Evolutionary conservation across 2,888 invertebrate species (phyloP).

Genomic region (Drosophila neotestacea): DNA sequence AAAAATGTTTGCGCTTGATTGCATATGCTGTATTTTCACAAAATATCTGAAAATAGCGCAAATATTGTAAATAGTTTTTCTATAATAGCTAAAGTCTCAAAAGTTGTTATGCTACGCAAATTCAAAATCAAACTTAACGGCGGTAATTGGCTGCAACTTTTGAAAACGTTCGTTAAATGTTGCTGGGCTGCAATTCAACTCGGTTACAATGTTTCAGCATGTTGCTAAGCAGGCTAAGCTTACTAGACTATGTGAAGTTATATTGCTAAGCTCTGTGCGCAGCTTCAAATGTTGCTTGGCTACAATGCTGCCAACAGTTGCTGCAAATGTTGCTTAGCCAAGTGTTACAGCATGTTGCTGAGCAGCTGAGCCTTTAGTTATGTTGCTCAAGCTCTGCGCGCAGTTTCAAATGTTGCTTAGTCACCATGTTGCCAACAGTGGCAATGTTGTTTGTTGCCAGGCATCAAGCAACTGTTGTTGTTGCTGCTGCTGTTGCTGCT

Average conservation of each 20-base stretch:
- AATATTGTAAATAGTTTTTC: constrained; percentile 15
- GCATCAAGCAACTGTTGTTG: not conserved
- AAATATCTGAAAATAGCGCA: constrained; percentile 2
- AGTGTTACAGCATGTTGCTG: not conserved
- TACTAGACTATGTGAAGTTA: not conserved
- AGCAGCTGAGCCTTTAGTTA: not conserved
- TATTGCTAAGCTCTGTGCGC: not conserved
- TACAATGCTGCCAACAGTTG: not conserved
- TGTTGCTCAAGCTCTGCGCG: not conserved
- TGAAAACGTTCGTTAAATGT: constrained; percentile 1
- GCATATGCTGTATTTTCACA: constrained; percentile 16
- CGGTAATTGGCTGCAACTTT: not conserved
- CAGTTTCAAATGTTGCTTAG: not conserved
- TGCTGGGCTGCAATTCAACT: not conserved
- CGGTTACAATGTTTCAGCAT: not conserved
- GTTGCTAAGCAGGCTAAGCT: not conserved
- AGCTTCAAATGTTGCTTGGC: not conserved
- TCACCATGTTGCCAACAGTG: constrained; percentile 12
- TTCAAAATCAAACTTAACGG: not conserved
- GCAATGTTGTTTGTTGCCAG: constrained; percentile 8
- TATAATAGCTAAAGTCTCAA: not conserved
- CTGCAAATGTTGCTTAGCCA: not conserved
- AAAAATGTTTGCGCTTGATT: constrained; percentile 59
- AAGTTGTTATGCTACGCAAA: not conserved
- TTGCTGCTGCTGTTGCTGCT: not conserved